phyloP scores from a whole-genome alignment of 2,797 vertebrate species.

The Staurois parvus region DNA sequence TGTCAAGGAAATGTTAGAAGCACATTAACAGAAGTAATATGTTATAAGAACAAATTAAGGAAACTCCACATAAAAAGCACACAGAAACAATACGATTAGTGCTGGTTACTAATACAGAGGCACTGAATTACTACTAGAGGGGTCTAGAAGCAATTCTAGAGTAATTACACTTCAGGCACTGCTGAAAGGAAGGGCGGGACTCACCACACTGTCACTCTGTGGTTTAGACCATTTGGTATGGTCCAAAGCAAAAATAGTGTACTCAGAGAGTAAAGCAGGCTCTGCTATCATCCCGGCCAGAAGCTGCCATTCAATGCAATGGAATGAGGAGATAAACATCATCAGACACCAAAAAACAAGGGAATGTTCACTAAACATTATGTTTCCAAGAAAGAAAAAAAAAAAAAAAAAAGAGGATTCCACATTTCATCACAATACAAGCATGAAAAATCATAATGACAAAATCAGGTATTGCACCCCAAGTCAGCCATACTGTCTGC shows the following conservation, averaged over 20 bases:
- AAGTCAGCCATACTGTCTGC: too few relatives aligned
- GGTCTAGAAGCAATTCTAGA: constrained; percentile 76
- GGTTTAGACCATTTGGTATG: constrained; percentile 92
- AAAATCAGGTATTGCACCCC: too few relatives aligned
- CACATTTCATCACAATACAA: too few relatives aligned
- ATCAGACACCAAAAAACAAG: constrained; percentile 73
- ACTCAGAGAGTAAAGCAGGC: constrained; percentile 99
- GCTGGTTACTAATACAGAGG: constrained; percentile 79
- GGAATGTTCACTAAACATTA: neutral
- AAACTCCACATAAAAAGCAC: constrained; percentile 48
- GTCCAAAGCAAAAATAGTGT: constrained; percentile 99
- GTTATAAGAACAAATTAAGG: neutral
- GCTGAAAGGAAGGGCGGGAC: constrained; percentile 79
- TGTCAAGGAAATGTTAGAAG: constrained; percentile 17
- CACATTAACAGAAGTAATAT: constrained; percentile 16
- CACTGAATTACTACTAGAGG: constrained; percentile 82
- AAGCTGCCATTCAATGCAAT: constrained; percentile 89
- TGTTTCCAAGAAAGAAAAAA: too few relatives aligned
- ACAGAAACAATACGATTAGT: constrained; percentile 71
- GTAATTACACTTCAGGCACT: constrained; percentile 75
- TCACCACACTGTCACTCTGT: constrained; percentile 96
- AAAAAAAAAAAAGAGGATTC: too few relatives aligned
- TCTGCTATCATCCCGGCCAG: constrained; percentile 99
- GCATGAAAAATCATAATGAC: too few relatives aligned
- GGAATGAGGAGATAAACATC: constrained; percentile 87